These are phyloP conservation scores for Amiota minor DNA, from an alignment of 2,888 invertebrate species.

Conservation along the genomic window DNA sequence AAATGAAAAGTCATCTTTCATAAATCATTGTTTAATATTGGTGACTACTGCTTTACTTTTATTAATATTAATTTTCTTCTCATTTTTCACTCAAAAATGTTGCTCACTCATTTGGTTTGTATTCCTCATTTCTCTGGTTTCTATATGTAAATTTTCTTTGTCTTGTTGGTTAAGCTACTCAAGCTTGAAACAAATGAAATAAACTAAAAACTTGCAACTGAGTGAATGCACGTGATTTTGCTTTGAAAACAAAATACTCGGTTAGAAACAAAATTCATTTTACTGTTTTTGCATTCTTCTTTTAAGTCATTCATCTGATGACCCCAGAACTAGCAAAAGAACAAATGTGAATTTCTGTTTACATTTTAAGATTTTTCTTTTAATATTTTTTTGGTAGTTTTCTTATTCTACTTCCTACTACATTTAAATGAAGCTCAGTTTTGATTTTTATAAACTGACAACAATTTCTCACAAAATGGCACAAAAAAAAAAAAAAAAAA, in stretches of 20 bases:
- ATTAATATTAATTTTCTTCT: no score
- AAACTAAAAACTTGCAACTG: no score
- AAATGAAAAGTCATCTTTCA: no score
- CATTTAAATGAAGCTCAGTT: conserved; percentile 1
- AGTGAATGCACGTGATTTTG: not conserved
- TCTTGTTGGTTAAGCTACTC: no score
- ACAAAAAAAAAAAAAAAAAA: not conserved
- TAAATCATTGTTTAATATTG: no score
- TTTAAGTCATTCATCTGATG: not conserved
- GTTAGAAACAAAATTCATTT: not conserved
- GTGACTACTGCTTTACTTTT: no score
- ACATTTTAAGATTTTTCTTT: not conserved
- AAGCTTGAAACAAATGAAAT: no score
- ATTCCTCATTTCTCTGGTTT: no score
- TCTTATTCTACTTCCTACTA: not conserved
- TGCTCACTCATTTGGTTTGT: no score
- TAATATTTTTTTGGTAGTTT: not conserved
- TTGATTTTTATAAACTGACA: conserved; percentile 60
- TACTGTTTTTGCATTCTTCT: not conserved
- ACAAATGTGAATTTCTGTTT: no score
- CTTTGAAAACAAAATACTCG: not conserved
- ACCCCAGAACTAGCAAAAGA: not conserved
- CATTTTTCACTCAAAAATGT: no score
- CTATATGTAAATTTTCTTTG: no score
- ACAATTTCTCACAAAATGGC: conserved; percentile 54